Percentiles rank a stretch among this genome's conserved stretches.
Evolutionary conservation across 2,888 invertebrate species (phyloP).

Genomic region (Pherbina coryleti): DNA sequence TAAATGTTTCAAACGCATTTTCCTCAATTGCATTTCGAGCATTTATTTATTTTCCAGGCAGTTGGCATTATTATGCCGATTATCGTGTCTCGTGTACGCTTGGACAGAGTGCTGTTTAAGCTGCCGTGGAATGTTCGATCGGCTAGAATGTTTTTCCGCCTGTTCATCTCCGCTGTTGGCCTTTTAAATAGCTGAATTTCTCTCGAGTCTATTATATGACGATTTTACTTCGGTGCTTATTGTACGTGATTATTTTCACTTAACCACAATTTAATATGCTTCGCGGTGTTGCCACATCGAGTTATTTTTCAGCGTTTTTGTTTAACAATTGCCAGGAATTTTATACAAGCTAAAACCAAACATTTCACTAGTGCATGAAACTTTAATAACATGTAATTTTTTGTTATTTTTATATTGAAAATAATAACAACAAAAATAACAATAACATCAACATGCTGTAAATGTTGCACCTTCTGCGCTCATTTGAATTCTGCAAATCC

Average conservation of each 20-base stretch:
- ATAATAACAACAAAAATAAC: not conserved
- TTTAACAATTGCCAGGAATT: not conserved
- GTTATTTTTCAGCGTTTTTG: not conserved
- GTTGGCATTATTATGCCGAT: not conserved
- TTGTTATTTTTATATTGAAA: not conserved
- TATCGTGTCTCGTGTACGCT: not conserved
- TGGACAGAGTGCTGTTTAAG: not conserved
- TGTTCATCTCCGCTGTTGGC: not conserved
- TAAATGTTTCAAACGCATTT: conserved; percentile 4
- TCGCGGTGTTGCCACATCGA: not conserved
- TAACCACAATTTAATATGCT: conserved; percentile 22
- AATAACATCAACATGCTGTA: not conserved
- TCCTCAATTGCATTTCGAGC: not conserved
- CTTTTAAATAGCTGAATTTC: not conserved
- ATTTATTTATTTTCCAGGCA: not conserved
- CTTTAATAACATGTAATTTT: not conserved
- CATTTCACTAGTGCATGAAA: not conserved
- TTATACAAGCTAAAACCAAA: not conserved
- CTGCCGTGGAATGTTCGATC: not conserved
- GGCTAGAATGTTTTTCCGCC: not conserved
- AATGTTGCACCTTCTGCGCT: conserved; percentile 6
- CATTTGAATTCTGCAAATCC: conserved; percentile 16
- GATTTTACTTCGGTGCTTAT: not conserved
- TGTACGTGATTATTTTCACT: conserved; percentile 29
- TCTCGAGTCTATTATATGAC: conserved; percentile 16